Conservation (phyloP, 2,888 invertebrate species). For the Gastrophysa polygoni region DNA sequence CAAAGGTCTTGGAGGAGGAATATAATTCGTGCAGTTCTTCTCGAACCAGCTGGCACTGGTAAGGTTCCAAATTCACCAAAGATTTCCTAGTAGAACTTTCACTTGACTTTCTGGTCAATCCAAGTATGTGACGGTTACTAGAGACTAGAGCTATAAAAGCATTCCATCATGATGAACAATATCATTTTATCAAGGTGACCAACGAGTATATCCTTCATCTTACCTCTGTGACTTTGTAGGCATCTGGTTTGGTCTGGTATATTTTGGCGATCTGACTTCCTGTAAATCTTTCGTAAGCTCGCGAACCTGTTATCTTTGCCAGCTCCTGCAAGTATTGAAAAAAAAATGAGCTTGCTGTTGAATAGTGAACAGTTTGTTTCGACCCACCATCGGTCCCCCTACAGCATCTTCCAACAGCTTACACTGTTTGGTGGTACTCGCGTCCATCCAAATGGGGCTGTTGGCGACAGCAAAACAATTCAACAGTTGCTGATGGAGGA, state of each 20-base stretch:
- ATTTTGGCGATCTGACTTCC: constrained; percentile 94
- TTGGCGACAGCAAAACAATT: constrained; percentile 77
- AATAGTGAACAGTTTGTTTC: too few species aligned
- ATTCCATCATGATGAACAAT: too few species aligned
- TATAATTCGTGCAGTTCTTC: too few species aligned
- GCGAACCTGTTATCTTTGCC: constrained; percentile 81
- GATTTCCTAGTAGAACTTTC: too few species aligned
- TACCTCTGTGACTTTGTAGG: constrained; percentile 78
- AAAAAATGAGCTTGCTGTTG: too few species aligned
- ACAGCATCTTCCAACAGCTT: constrained; percentile 77
- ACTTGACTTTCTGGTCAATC: too few species aligned
- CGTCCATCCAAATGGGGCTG: constrained; percentile 98
- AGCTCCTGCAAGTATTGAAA: constrained; percentile 64
- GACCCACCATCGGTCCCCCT: constrained; percentile 68
- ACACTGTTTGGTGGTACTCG: constrained; percentile 79
- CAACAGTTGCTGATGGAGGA: constrained; percentile 82
- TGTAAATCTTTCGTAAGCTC: constrained; percentile 90
- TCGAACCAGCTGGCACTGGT: too few species aligned
- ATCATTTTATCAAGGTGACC: not conserved
- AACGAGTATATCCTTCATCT: not conserved
- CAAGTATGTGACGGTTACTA: too few species aligned
- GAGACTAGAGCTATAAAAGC: too few species aligned
- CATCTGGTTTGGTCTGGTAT: constrained; percentile 69
- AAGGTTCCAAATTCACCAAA: too few species aligned
- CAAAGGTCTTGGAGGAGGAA: too few species aligned